phyloP scores from a whole-genome alignment of 2,113 vertebrate genomes.

The Carassius auratus region DNA sequence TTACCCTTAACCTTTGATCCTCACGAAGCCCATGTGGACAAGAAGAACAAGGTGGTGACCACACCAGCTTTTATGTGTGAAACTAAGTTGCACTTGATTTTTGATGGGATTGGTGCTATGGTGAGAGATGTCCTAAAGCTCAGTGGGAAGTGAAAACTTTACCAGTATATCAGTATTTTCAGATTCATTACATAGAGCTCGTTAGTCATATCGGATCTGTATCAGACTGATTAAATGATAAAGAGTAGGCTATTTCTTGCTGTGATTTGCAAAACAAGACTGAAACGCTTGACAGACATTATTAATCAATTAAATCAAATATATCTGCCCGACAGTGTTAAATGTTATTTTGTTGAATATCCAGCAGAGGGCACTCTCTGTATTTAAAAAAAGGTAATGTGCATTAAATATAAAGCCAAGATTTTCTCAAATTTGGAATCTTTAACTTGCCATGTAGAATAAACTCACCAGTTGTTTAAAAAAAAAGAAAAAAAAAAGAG shows the following conservation, averaged over 20 bases:
- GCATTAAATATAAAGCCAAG: not conserved
- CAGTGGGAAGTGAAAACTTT: slow-evolving; percentile 70
- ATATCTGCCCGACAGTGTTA: not conserved
- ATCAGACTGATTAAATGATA: not conserved
- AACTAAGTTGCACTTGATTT: slow-evolving; percentile 79
- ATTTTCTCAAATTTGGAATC: not conserved
- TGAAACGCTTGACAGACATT: slow-evolving; percentile 3
- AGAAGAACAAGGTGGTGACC: slow-evolving; percentile 83
- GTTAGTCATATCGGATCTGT: not conserved
- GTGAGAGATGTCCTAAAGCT: slow-evolving; percentile 81
- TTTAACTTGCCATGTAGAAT: not conserved
- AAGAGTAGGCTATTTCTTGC: not conserved
- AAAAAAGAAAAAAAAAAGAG: too few relatives aligned
- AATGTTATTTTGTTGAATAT: slow-evolving; percentile 8
- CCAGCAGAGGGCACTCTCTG: slow-evolving; percentile 52
- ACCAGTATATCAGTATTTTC: not conserved
- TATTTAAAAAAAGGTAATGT: not conserved
- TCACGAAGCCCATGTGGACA: slow-evolving; percentile 85
- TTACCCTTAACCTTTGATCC: slow-evolving; percentile 62
- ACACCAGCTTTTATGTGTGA: slow-evolving; percentile 90
- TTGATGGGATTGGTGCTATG: slow-evolving; percentile 86
- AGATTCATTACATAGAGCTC: not conserved
- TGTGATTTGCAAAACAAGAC: not conserved
- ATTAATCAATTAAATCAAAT: slow-evolving; percentile 9
- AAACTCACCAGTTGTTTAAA: not conserved